Percentiles rank a stretch among this genome's conserved stretches.
These are phyloP conservation scores for Cheilosia vernalis DNA, from an alignment of 2,888 invertebrate genomes.

Conservation along the genomic window DNA sequence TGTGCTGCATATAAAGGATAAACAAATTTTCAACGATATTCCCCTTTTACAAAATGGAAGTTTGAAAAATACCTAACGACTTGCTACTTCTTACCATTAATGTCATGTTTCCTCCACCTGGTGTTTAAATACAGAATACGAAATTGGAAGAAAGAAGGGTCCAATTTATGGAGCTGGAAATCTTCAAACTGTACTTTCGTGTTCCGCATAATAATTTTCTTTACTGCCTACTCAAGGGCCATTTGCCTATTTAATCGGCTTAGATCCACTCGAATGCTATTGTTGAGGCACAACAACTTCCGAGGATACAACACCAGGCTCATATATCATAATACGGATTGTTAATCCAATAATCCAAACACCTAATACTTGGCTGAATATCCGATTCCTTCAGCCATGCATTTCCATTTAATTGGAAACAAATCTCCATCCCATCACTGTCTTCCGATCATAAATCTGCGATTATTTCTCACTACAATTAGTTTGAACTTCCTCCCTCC, in stretches of 20 bases:
- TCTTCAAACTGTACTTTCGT: constrained; percentile 1
- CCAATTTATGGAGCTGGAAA: constrained; percentile 1
- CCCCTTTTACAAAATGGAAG: too few relatives aligned
- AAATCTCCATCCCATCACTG: constrained; percentile 71
- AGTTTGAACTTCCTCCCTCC: constrained; percentile 59
- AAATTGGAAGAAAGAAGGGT: not conserved
- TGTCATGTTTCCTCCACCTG: not conserved
- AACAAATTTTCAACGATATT: too few relatives aligned
- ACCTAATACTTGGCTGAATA: constrained; percentile 66
- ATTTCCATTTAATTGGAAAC: constrained; percentile 74
- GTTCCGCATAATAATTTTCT: constrained; percentile 25
- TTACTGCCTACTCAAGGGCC: not conserved
- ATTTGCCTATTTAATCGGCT: not conserved
- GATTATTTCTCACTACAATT: constrained; percentile 74
- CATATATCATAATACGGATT: constrained; percentile 64
- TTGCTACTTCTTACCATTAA: too few relatives aligned
- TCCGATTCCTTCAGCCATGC: constrained; percentile 60
- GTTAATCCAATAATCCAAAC: constrained; percentile 68
- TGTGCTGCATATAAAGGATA: too few relatives aligned
- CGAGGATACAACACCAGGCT: constrained; percentile 14
- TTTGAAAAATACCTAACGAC: too few relatives aligned
- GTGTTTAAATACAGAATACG: not conserved
- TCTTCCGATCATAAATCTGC: constrained; percentile 71
- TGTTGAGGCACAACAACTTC: constrained; percentile 15
- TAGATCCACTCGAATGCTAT: not conserved